Evolutionary conservation across 2,797 vertebrate genomes (phyloP).

Genomic region (Microtus obscurus): DNA sequence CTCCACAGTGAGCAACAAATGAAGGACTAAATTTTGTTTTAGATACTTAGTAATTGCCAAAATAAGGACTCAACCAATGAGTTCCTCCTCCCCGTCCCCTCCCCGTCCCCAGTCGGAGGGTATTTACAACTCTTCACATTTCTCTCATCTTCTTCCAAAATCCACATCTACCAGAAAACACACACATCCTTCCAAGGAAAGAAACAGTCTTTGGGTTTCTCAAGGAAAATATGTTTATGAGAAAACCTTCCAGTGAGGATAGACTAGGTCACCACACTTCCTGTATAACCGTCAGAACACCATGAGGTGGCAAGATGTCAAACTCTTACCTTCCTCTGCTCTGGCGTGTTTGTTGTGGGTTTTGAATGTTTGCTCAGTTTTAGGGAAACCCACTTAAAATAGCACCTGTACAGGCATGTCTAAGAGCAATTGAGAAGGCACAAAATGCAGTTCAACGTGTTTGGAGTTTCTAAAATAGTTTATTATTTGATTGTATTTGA

Average conservation of each 20-base stretch:
- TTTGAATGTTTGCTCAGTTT: constrained; percentile 53
- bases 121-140: neutral
- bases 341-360: constrained; percentile 16
- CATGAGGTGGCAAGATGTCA: neutral
- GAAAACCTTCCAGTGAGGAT: neutral
- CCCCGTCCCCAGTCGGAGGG: neutral
- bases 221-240: constrained; percentile 31
- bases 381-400: neutral
- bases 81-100: neutral
- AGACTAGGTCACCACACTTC: neutral
- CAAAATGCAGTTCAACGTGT: constrained; percentile 1
- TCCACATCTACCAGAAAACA: constrained; percentile 58
- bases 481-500: constrained; percentile 47
- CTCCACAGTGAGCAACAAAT: neutral
- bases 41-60: neutral
- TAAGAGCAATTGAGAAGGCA: neutral
- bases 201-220: constrained; percentile 43
- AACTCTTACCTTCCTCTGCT: neutral
- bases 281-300: constrained; percentile 7
- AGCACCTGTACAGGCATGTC: neutral
- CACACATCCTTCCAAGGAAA: constrained; percentile 67
- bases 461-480: constrained; percentile 29
- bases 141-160: constrained; percentile 72
- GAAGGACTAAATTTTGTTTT: neutral
- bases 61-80: neutral